Evolutionary conservation across 2,888 invertebrate species (phyloP).

Genomic region (Neuroscelio doddi): DNA sequence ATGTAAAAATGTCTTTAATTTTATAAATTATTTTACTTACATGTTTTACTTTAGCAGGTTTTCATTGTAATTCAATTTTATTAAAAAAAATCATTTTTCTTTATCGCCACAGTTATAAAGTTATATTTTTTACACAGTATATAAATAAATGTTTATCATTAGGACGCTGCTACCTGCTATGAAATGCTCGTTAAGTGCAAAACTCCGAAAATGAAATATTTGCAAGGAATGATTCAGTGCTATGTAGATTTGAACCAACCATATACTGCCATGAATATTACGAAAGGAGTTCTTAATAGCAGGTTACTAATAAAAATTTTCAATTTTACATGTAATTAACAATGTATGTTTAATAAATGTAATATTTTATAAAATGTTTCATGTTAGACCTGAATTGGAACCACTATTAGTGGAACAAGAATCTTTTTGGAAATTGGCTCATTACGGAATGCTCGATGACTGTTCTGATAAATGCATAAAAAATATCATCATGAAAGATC

Average conservation of each 20-base stretch:
- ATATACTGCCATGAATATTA: conserved; percentile 84
- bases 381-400: conserved; percentile 75
- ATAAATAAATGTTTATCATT: conserved; percentile 37
- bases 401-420: conserved; percentile 81
- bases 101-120: too few species aligned
- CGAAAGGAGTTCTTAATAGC: conserved; percentile 79
- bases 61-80: too few species aligned
- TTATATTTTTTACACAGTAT: conserved; percentile 4
- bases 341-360: too few species aligned
- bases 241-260: conserved; percentile 91
- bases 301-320: conserved; percentile 54
- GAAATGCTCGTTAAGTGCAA: conserved; percentile 82
- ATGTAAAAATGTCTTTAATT: too few species aligned
- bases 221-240: conserved; percentile 86
- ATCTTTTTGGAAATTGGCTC: conserved; percentile 89
- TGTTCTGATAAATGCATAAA: conserved; percentile 57
- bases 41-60: too few species aligned
- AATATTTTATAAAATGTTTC: too few species aligned
- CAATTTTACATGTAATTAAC: too few species aligned
- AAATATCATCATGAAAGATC: conserved; percentile 67
- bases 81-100: too few species aligned
- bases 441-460: conserved; percentile 85
- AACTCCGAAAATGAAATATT: conserved; percentile 69
- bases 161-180: conserved; percentile 90
- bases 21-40: too few species aligned